Conservation (phyloP, 1,140 invertebrate species). For the Drosophila varians region DNA sequence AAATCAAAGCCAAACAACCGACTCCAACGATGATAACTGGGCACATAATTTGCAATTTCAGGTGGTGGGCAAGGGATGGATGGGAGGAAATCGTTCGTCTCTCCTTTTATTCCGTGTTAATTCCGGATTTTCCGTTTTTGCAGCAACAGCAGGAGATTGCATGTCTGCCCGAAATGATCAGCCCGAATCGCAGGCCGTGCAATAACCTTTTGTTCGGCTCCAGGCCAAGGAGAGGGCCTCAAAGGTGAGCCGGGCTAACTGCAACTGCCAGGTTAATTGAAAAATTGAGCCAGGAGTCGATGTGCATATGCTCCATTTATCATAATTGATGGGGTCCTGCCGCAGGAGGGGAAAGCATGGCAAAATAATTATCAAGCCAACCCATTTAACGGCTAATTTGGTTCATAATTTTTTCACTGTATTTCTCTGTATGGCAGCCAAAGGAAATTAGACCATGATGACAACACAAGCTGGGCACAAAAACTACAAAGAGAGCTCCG, state of each 20-base stretch:
- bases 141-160: constrained; percentile 53
- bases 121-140: constrained; percentile 40
- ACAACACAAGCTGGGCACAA: constrained; percentile 27
- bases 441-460: constrained; percentile 64
- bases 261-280: constrained; percentile 46
- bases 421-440: not conserved
- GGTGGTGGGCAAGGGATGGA: not conserved
- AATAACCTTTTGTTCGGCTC: constrained; percentile 66
- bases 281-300: constrained; percentile 29
- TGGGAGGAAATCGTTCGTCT: too few species aligned
- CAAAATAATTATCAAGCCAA: not conserved
- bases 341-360: not conserved
- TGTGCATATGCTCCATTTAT: constrained; percentile 42
- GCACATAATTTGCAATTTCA: constrained; percentile 71
- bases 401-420: not conserved
- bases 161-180: constrained; percentile 72
- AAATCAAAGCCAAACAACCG: constrained; percentile 66
- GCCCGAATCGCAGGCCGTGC: constrained; percentile 61
- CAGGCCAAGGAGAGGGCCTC: constrained; percentile 4
- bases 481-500: too few species aligned
- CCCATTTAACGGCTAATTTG: not conserved
- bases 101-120: constrained; percentile 49
- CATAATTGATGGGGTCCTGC: constrained; percentile 41
- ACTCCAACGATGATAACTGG: constrained; percentile 54
- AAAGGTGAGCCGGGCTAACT: constrained; percentile 3